phyloP scores from a whole-genome alignment of 2,797 vertebrate genomes.

The Cichlasoma orientale region DNA sequence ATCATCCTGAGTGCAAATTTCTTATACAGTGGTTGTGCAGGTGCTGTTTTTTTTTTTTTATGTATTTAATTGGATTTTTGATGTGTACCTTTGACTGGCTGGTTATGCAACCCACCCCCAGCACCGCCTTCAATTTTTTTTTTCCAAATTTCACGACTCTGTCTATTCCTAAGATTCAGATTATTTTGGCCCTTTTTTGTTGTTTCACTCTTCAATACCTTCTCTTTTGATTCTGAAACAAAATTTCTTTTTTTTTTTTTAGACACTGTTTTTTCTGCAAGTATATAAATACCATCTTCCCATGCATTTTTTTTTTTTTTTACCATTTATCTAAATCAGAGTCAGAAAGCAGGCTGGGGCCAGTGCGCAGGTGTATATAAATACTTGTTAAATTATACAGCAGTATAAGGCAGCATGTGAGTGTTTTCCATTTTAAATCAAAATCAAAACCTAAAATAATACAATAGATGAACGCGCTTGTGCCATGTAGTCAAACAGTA shows the following conservation, averaged over 20 bases:
- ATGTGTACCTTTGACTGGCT: not conserved
- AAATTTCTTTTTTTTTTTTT: not conserved
- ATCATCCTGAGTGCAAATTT: not conserved
- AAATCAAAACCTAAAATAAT: not conserved
- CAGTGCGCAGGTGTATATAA: not conserved
- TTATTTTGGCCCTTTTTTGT: not conserved
- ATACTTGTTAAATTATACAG: not conserved
- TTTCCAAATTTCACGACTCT: not conserved
- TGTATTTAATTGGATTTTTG: not conserved
- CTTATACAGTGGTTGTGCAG: not conserved
- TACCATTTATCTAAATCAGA: not conserved
- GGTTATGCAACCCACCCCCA: not conserved
- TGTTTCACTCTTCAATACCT: not conserved
- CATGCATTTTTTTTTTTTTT: not conserved
- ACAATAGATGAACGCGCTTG: not conserved
- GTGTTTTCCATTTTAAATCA: not conserved
- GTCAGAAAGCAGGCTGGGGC: not conserved
- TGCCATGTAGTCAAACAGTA: not conserved
- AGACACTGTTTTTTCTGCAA: no score
- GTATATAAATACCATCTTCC: not conserved
- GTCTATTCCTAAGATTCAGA: not conserved
- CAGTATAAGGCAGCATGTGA: not conserved
- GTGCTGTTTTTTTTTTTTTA: not conserved
- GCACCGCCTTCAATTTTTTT: not conserved
- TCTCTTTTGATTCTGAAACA: not conserved